These are phyloP conservation scores for Dolichallabes microphthalmus DNA, from an alignment of 2,113 vertebrate genomes.

Conservation along the genomic window DNA sequence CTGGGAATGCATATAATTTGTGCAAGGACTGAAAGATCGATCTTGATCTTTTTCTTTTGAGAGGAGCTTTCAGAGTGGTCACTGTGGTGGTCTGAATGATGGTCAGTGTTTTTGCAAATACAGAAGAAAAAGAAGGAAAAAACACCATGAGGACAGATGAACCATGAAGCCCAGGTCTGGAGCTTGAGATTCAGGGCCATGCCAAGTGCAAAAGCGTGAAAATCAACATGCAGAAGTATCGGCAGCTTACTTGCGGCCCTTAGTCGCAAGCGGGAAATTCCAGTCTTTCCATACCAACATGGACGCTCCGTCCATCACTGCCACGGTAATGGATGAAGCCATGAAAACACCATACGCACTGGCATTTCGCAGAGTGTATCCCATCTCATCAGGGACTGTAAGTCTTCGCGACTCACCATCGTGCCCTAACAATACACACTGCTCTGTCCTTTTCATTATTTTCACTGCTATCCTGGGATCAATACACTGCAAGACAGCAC, in stretches of 20 bases:
- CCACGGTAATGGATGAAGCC: conserved; percentile 23
- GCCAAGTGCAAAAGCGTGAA: conserved; percentile 3
- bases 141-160: conserved; percentile 9
- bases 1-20: conserved; percentile 65
- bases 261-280: neutral
- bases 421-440: conserved; percentile 23
- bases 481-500: conserved; percentile 16
- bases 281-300: conserved; percentile 18
- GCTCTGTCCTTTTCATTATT: conserved; percentile 11
- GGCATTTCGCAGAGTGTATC: conserved; percentile 14
- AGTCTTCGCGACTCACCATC: conserved; percentile 22
- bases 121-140: conserved; percentile 41
- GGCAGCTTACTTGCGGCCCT: conserved; percentile 11
- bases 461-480: conserved; percentile 23
- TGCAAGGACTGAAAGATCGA: conserved; percentile 48
- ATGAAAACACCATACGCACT: conserved; percentile 36
- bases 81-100: conserved; percentile 58
- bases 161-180: conserved; percentile 31
- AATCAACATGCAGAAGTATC: conserved; percentile 25
- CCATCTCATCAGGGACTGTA: conserved; percentile 9
- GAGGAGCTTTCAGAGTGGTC: conserved; percentile 58
- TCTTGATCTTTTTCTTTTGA: conserved; percentile 57
- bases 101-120: conserved; percentile 53
- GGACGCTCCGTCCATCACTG: conserved; percentile 7
- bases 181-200: conserved; percentile 30